phyloP scores from a whole-genome alignment of 2,797 vertebrate species.

The Lates japonicus region DNA sequence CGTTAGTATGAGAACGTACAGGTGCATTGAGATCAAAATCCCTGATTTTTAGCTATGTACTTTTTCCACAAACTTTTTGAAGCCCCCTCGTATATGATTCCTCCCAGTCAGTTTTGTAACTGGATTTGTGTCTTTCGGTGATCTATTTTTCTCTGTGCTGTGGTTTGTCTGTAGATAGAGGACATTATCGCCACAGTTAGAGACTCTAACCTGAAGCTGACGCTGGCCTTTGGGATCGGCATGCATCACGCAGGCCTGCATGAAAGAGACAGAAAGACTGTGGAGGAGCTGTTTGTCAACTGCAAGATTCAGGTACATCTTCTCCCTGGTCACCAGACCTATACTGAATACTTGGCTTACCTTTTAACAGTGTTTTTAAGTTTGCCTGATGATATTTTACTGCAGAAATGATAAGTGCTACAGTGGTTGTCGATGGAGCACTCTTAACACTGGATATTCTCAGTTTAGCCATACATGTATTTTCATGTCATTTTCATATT shows the following conservation, averaged over 20 bases:
- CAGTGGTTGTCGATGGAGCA: neutral
- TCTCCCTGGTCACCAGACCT: neutral
- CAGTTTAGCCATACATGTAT: too few species aligned
- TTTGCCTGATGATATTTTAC: neutral
- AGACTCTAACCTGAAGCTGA: slow-evolving; percentile 97
- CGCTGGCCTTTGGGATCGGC: slow-evolving; percentile 97
- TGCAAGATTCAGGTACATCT: slow-evolving; percentile 95
- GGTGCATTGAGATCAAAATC: too few species aligned
- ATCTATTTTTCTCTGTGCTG: neutral
- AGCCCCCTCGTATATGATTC: neutral
- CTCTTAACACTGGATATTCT: too few species aligned
- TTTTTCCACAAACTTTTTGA: too few species aligned
- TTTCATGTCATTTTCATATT: neutral
- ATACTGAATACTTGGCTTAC: neutral
- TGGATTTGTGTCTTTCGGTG: neutral
- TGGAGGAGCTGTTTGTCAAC: slow-evolving; percentile 98
- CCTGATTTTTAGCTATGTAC: too few species aligned
- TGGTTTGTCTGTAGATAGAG: slow-evolving; percentile 87
- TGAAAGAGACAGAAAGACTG: slow-evolving; percentile 95
- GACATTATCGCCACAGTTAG: slow-evolving; percentile 93
- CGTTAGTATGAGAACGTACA: too few species aligned
- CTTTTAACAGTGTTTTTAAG: neutral
- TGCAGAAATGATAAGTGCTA: neutral
- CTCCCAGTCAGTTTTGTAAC: neutral
- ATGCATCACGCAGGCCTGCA: slow-evolving; percentile 98